Evolutionary conservation across 2,797 vertebrate genomes (phyloP).

Genomic region (Enteromius radiatus): DNA sequence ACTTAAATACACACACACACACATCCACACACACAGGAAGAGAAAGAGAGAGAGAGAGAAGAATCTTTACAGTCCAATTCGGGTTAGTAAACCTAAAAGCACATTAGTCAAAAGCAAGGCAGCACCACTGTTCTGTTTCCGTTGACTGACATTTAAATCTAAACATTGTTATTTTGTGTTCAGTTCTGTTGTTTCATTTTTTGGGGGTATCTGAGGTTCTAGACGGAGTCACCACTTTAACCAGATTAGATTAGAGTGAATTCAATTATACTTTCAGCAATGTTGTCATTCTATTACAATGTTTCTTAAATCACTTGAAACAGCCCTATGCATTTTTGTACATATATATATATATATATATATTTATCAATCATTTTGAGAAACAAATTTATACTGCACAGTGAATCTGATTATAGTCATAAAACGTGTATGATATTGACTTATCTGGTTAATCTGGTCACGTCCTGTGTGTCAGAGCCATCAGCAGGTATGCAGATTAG

Average conservation of each 20-base stretch:
- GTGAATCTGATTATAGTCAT: slow-evolving; percentile 61
- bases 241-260: slow-evolving; percentile 57
- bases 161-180: slow-evolving; percentile 41
- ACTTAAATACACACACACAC: slow-evolving; percentile 29
- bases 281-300: slow-evolving; percentile 52
- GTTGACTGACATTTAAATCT: slow-evolving; percentile 46
- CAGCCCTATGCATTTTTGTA: slow-evolving; percentile 69
- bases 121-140: slow-evolving; percentile 41
- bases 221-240: slow-evolving; percentile 60
- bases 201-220: slow-evolving; percentile 51
- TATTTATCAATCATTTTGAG: slow-evolving; percentile 63
- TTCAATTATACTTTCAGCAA: slow-evolving; percentile 34
- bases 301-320: slow-evolving; percentile 57
- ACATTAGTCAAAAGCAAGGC: slow-evolving; percentile 42
- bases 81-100: slow-evolving; percentile 29
- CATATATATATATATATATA: slow-evolving; percentile 60
- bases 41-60: slow-evolving; percentile 34
- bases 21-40: not conserved
- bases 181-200: slow-evolving; percentile 53
- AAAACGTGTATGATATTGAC: slow-evolving; percentile 56
- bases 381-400: slow-evolving; percentile 63
- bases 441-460: slow-evolving; percentile 67
- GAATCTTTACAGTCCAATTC: slow-evolving; percentile 39
- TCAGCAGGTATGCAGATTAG: slow-evolving; percentile 57
- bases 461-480: slow-evolving; percentile 56